phyloP scores from a whole-genome alignment of 1,140 invertebrate genomes.

The Magallana ariakensis region DNA sequence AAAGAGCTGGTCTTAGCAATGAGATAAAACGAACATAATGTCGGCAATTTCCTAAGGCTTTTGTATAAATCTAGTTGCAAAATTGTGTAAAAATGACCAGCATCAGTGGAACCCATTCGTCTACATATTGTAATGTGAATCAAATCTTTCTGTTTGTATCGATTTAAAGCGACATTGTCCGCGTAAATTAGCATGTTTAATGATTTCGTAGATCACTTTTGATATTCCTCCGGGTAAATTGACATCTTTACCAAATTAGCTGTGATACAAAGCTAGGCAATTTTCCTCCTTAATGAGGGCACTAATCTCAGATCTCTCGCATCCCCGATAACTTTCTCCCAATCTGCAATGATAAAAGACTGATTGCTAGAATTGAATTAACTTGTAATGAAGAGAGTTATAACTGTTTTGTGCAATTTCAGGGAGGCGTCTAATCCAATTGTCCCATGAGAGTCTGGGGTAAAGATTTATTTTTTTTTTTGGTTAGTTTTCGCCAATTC shows the following conservation, averaged over 20 bases:
- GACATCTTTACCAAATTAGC: slow-evolving; percentile 38
- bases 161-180: slow-evolving; percentile 6
- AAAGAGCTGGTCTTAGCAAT: too few species aligned
- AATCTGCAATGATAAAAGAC: slow-evolving; percentile 3
- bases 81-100: too few species aligned
- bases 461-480: too few species aligned
- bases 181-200: slow-evolving; percentile 23
- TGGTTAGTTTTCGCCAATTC: too few species aligned
- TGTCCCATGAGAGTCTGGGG: neutral
- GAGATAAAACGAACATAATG: too few species aligned
- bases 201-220: slow-evolving; percentile 31
- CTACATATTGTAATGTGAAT: neutral
- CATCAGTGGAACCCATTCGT: too few species aligned
- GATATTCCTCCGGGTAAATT: slow-evolving; percentile 27
- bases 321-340: neutral
- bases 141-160: slow-evolving; percentile 6
- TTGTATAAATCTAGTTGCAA: too few species aligned
- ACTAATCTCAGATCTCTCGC: neutral
- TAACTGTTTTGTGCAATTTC: neutral
- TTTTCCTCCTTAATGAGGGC: slow-evolving; percentile 25
- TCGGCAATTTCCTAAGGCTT: too few species aligned
- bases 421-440: neutral
- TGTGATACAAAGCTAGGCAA: slow-evolving; percentile 18
- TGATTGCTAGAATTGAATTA: slow-evolving; percentile 25
- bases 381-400: slow-evolving; percentile 2